These are phyloP conservation scores for Criorhina ranunculi DNA, from an alignment of 2,888 invertebrate genomes.

Conservation along the genomic window DNA sequence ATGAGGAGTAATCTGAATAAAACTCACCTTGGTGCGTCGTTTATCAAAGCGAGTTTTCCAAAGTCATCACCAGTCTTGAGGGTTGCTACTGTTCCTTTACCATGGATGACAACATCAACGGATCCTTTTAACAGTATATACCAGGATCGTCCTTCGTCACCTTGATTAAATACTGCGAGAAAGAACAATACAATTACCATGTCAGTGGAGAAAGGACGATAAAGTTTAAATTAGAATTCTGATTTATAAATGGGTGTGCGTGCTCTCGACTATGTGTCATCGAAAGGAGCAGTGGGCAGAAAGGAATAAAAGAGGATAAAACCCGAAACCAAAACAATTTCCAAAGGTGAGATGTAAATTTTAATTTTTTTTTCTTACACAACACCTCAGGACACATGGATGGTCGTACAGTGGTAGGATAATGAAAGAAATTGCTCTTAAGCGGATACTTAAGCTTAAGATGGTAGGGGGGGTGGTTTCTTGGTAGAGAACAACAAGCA, in stretches of 20 bases:
- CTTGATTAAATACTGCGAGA: conserved; percentile 91
- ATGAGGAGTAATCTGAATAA: conserved; percentile 15
- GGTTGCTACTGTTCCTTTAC: conserved; percentile 92
- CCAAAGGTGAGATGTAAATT: conserved; percentile 50
- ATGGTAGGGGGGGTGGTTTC: not conserved
- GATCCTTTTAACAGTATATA: conserved; percentile 93
- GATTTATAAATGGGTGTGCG: conserved; percentile 42
- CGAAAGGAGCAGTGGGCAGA: not conserved
- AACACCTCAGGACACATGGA: conserved; percentile 45
- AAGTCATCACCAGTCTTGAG: conserved; percentile 94
- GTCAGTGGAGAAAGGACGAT: conserved; percentile 27
- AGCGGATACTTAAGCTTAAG: conserved; percentile 33
- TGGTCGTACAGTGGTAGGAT: conserved; percentile 5
- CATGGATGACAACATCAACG: conserved; percentile 93
- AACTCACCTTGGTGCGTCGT: conserved; percentile 91
- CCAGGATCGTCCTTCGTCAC: conserved; percentile 93
- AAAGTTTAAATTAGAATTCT: conserved; percentile 62
- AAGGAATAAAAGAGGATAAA: not conserved
- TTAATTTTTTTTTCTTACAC: conserved; percentile 13
- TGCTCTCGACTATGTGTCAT: not conserved
- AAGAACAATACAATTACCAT: not conserved
- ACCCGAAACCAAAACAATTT: conserved; percentile 7
- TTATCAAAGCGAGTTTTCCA: conserved; percentile 93
- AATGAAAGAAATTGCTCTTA: conserved; percentile 38
- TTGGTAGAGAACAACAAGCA: too few species aligned